Conservation (phyloP, 1,140 invertebrate species). For the Triops cancriformis region DNA sequence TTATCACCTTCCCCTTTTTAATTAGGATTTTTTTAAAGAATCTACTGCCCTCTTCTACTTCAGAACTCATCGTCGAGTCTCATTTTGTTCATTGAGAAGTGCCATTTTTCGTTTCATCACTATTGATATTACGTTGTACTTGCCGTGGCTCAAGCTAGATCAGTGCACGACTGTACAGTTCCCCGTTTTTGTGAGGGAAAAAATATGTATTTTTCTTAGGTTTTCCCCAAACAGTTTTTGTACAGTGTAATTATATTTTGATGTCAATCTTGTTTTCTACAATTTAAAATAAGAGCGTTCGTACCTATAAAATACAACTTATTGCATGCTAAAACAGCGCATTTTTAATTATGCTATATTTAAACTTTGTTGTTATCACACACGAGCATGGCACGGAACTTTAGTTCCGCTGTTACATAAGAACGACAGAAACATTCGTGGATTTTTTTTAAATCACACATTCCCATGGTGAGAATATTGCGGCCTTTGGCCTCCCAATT, state of each 20-base stretch:
- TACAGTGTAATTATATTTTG: conserved; percentile 7
- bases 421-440: not conserved
- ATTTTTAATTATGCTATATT: not conserved
- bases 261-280: not conserved
- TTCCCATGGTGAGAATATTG: conserved; percentile 25
- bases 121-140: not conserved
- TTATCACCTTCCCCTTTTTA: conserved; percentile 70
- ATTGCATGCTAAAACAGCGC: not conserved
- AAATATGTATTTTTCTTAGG: not conserved
- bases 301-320: not conserved
- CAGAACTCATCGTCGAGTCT: not conserved
- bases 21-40: conserved; percentile 35
- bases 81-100: not conserved
- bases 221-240: not conserved
- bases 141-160: conserved; percentile 9
- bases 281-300: not conserved
- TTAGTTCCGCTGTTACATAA: not conserved
- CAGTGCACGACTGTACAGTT: not conserved
- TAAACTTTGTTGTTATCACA: conserved; percentile 14
- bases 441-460: conserved; percentile 10
- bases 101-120: not conserved
- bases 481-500: conserved; percentile 61
- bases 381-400: conserved; percentile 1
- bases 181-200: not conserved
- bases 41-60: not conserved